Conservation (phyloP, 2,113 vertebrate genomes). For the Melanotaenia duboulayi region DNA sequence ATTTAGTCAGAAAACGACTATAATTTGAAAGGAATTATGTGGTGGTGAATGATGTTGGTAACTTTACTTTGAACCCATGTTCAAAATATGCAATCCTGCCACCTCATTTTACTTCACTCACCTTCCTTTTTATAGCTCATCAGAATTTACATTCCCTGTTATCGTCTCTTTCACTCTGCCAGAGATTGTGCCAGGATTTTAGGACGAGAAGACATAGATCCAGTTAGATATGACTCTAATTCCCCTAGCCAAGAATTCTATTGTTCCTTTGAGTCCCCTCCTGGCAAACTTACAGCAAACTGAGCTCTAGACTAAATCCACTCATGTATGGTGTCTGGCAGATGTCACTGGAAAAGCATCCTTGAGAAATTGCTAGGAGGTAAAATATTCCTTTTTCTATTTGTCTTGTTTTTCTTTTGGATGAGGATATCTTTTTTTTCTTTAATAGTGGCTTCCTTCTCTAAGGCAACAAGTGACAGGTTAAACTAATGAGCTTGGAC, state of each 20-base stretch:
- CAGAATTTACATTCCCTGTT: slow-evolving; percentile 34
- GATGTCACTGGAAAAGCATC: slow-evolving; percentile 36
- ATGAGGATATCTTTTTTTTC: slow-evolving; percentile 16
- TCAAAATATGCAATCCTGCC: slow-evolving; percentile 7
- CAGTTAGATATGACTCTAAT: slow-evolving; percentile 63
- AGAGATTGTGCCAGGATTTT: slow-evolving; percentile 50
- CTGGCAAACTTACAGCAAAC: slow-evolving; percentile 51
- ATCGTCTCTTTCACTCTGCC: slow-evolving; percentile 34
- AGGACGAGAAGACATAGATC: slow-evolving; percentile 56
- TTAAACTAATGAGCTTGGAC: slow-evolving; percentile 73
- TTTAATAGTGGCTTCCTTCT: slow-evolving; percentile 22
- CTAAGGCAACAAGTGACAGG: slow-evolving; percentile 60
- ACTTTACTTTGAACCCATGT: slow-evolving; percentile 31
- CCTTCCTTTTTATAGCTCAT: slow-evolving; percentile 18
- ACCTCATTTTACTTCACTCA: no score
- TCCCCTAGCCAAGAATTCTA: slow-evolving; percentile 46
- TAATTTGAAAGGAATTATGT: slow-evolving; percentile 58
- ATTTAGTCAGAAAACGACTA: slow-evolving; percentile 45
- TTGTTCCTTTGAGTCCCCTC: slow-evolving; percentile 56
- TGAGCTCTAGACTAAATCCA: slow-evolving; percentile 54
- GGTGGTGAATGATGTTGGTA: slow-evolving; percentile 40
- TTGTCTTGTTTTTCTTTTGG: neutral
- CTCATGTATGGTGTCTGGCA: slow-evolving; percentile 49
- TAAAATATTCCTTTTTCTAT: neutral
- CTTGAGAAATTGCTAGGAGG: no score